Conservation (phyloP, 2,113 vertebrate genomes). For the Chunga burmeisteri region DNA sequence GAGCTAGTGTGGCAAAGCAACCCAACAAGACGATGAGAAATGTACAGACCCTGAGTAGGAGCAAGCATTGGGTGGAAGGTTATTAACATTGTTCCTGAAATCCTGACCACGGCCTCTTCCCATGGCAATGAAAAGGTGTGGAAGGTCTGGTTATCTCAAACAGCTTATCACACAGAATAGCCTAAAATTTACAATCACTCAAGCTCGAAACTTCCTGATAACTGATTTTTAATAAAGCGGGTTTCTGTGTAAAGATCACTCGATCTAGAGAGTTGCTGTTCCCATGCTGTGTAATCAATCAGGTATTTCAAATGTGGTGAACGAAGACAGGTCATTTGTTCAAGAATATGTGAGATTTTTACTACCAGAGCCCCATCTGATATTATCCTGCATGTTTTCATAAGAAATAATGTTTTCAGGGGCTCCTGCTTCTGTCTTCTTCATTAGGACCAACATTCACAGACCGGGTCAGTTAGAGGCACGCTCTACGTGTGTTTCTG, state of each 20-base stretch:
- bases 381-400: background rate
- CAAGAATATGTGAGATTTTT: background rate
- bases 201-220: background rate
- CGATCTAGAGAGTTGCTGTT: background rate
- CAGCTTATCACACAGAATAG: background rate
- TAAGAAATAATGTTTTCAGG: background rate
- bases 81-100: constrained; percentile 53
- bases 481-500: background rate
- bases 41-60: background rate
- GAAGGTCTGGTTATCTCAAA: constrained; percentile 56
- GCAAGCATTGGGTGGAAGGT: constrained; percentile 22
- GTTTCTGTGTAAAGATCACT: background rate
- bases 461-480: background rate
- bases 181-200: background rate
- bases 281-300: background rate
- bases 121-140: constrained; percentile 40
- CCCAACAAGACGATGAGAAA: constrained; percentile 43
- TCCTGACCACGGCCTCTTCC: constrained; percentile 62
- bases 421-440: background rate
- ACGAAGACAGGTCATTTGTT: background rate
- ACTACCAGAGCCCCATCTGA: background rate
- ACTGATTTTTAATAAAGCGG: background rate
- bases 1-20: constrained; percentile 26
- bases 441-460: rapidly evolving
- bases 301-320: background rate